These are phyloP conservation scores for Speoplatyrhinus poulsoni DNA, from an alignment of 2,113 vertebrate species.

Conservation along the genomic window DNA sequence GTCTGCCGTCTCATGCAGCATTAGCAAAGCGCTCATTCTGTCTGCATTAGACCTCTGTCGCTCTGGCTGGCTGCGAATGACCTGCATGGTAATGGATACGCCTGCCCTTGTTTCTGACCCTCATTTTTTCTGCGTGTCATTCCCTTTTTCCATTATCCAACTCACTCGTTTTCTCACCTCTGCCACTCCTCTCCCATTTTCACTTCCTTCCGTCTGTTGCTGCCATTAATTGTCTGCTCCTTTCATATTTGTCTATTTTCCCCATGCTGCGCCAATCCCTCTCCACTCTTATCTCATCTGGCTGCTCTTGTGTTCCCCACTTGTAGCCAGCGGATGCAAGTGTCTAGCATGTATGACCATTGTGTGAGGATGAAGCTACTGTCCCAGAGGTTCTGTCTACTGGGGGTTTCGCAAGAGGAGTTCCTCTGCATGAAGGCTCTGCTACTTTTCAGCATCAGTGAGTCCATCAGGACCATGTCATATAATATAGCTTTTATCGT, in stretches of 20 bases:
- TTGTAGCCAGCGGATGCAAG: conserved; percentile 90
- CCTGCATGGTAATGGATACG: conserved; percentile 65
- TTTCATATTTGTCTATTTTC: conserved; percentile 6
- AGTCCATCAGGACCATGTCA: conserved; percentile 45
- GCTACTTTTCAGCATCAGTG: conserved; percentile 95
- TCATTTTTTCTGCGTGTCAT: conserved; percentile 54
- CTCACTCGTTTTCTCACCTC: conserved; percentile 57
- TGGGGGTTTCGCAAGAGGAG: conserved; percentile 93
- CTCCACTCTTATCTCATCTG: conserved; percentile 2
- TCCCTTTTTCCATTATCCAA: conserved; percentile 63
- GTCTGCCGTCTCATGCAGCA: conserved; percentile 35
- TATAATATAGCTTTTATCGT: conserved; percentile 24
- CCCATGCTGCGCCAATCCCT: conserved; percentile 8
- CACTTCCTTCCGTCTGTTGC: not conserved
- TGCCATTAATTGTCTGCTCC: not conserved
- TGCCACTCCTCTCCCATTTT: conserved; percentile 17
- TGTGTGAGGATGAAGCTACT: conserved; percentile 90
- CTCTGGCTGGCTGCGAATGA: conserved; percentile 36
- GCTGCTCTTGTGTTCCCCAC: not conserved
- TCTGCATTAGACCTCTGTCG: conserved; percentile 50
- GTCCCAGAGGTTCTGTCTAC: conserved; percentile 88
- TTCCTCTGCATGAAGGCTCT: conserved; percentile 97
- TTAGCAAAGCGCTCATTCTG: conserved; percentile 45
- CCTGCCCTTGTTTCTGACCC: conserved; percentile 63
- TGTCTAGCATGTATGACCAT: conserved; percentile 94